Base-by-base conservation (phyloP, 2,888 invertebrate genomes). In the Marronus borbonicus region DNA sequence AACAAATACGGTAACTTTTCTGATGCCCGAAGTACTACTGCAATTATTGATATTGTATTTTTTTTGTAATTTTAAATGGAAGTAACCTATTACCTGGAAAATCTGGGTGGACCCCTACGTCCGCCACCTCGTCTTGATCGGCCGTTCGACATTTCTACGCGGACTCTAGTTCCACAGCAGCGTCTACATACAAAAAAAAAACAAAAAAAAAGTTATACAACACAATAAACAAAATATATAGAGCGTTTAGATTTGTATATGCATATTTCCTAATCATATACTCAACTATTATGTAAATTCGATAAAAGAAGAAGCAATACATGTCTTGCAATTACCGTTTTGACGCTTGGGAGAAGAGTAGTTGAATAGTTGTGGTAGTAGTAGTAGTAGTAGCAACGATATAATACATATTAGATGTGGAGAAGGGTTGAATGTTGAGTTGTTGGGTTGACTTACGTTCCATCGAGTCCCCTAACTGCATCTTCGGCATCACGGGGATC, bases 101-200 rank as follows among this genome's bases (percentile, higher is more conserved):
- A 88, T 79, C 88, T 84, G 12, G 86, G 86, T 36, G 87, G 86
- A 31, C 87, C 87, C 60, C 88, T 81, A 28, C 88, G 85, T 65
- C 86, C 84, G 49, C 86, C 86, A n/a, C 92, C 81, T 93, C 93
- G 77, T 93, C 94, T 83, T 92, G 92, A 95, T 83, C 96, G 92
- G 0, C 97, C 97, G 81, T 95, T 96, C 0, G 97, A 97, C 97
- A 97, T 97, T 90, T 97, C 97, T 17, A 97, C 97, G 80, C 97
- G 93, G 75, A 97, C 95, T 85, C 97, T 92, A 39, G 96, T 95
- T 10, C 97, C 97, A 89, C 97, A 97, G 89, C 96, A 95, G 72
- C 96, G 93, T 80, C 96, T 96, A 86, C 14, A 88, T 86, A 80
- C 77, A 66, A 64, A 66, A 39, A 74, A 36, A 77, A 24, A 28